A percentile compares a stretch with the other conserved stretches of the same genome.
These are phyloP conservation scores for Pangasius mekongensis DNA, from an alignment of 2,797 vertebrate species.

Conservation along the genomic window DNA sequence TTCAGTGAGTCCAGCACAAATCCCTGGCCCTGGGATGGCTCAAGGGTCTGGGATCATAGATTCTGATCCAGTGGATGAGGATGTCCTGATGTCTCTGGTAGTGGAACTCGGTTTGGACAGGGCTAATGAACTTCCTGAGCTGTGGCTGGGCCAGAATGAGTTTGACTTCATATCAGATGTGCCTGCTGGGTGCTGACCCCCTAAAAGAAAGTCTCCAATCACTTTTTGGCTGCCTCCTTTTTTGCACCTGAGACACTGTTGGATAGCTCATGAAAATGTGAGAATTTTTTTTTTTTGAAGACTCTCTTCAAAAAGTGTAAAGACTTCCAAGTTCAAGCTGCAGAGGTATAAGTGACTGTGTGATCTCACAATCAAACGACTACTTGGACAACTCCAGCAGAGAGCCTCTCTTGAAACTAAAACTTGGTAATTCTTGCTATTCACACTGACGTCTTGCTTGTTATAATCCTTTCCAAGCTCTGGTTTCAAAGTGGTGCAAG, in stretches of 20 bases:
- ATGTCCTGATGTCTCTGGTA: conserved; percentile 83
- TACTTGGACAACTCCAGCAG: conserved; percentile 11
- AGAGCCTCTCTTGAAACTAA: conserved; percentile 16
- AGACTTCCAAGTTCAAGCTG: conserved; percentile 13
- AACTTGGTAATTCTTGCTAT: conserved; percentile 12
- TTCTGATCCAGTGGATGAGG: conserved; percentile 83
- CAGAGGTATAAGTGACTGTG: background rate
- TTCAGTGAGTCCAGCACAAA: conserved; percentile 59
- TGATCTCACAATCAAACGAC: conserved; percentile 30
- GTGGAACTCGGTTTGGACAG: conserved; percentile 84
- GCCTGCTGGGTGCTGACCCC: conserved; percentile 76
- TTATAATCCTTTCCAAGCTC: conserved; percentile 20
- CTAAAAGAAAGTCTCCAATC: background rate
- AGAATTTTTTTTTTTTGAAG: background rate
- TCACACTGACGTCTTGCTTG: background rate
- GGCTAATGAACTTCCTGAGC: conserved; percentile 84
- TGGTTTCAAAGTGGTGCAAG: conserved; percentile 25
- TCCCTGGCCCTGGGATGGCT: conserved; percentile 63
- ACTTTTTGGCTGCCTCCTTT: background rate
- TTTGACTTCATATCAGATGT: conserved; percentile 83
- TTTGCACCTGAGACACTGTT: conserved; percentile 34
- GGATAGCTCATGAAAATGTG: conserved; percentile 27
- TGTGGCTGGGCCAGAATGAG: conserved; percentile 87
- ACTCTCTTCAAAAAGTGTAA: background rate
- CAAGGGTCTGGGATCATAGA: conserved; percentile 74